Conservation (phyloP, 2,797 vertebrate species). For the Todus mexicanus region DNA sequence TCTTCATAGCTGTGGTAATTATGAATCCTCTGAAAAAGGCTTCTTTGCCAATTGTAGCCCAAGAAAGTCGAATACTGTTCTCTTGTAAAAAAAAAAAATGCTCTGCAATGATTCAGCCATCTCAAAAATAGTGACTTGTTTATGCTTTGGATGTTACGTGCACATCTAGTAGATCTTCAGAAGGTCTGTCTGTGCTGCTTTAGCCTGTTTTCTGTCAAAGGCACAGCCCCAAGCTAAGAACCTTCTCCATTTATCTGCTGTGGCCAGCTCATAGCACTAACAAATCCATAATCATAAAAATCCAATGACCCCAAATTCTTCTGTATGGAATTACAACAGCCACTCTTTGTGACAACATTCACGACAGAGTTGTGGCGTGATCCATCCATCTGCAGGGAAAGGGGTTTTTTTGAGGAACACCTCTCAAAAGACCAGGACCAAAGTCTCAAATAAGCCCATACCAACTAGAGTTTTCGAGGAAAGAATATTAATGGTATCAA, state of each 20-base stretch:
- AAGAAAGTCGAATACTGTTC: constrained; percentile 28
- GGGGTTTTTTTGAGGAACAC: not conserved
- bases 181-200: not conserved
- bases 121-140: constrained; percentile 19
- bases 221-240: not conserved
- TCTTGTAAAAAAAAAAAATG: not conserved
- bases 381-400: not conserved
- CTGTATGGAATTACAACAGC: not conserved
- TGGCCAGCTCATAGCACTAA: not conserved
- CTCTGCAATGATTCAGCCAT: not conserved
- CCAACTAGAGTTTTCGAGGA: not conserved
- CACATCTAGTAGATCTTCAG: not conserved
- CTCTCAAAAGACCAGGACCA: not conserved
- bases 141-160: not conserved
- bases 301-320: not conserved
- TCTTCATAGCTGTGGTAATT: constrained; percentile 59
- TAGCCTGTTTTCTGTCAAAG: not conserved
- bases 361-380: not conserved
- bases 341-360: too few species aligned
- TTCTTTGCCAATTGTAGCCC: not conserved
- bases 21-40: constrained; percentile 45
- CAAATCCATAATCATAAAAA: not conserved
- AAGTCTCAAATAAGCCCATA: not conserved
- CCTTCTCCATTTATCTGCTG: not conserved
- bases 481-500: not conserved